Evolutionary conservation across 2,888 invertebrate species (phyloP), one percentile per base, ranked within the genome.

Genomic region (Drosophila rellima): DNA sequence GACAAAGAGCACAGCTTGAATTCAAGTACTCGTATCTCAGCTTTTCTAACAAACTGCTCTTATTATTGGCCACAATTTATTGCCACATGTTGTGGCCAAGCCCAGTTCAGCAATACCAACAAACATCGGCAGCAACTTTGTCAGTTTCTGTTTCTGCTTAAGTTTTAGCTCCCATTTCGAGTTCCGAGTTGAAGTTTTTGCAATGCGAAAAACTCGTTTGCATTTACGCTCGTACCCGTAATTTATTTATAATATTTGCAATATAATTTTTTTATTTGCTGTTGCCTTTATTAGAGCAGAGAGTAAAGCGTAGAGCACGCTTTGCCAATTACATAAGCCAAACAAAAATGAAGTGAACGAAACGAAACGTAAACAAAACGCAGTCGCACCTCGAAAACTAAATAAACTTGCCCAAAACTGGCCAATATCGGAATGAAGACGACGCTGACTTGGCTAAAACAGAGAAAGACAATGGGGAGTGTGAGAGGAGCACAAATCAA

Each of bases 201-300:
- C 55, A 39, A 65, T 37, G 51, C n/a, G 20, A 15, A 68, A 82
- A 83, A 83, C 83, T 82, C 67, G 83, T 83, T 83, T 82, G 84
- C 82, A 84, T 84, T 87, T 74, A 77, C 63, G 70, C 52, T 74
- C 79, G 79, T 77, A 76, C 60, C 79, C 79, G 88, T 88, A 82
- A 84, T 87, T 87, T 82, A 82, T 76, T 79, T 82, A 74, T 85
- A 88, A 82, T 87, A 88, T 82, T 83, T 84, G 82, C 74, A 76
- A 76, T 84, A 81, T 69, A 70, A 50, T 66, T 74, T 80, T 67
- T 62, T 72, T 65, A 65, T 44, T 55, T 31, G 67, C 67, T 47
- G 17, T 44, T 40, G 65, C 65, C 72, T 80, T 87, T 87, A 87
- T 76, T 83, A 68, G 78, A 79, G 77, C 67, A 66, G 39, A 61